Percentiles rank a stretch among this genome's conserved stretches.
Conservation (phyloP, 2,113 vertebrate genomes). For the Cyrtonyx montezumae region DNA sequence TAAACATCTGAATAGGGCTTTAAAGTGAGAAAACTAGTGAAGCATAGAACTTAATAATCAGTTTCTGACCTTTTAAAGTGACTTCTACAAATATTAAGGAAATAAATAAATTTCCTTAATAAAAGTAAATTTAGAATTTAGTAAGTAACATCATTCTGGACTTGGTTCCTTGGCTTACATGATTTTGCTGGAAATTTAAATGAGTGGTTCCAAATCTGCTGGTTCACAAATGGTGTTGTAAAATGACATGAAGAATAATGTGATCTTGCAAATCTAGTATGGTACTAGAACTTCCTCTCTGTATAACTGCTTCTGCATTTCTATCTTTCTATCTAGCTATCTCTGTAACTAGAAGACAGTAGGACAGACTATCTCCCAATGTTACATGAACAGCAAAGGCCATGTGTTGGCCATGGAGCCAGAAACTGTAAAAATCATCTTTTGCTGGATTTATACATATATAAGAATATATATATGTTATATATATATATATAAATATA, state of each 20-base stretch:
- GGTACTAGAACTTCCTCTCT: too few relatives aligned
- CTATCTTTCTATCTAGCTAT: not conserved
- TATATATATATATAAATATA: too few relatives aligned
- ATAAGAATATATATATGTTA: too few relatives aligned
- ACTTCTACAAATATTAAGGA: not conserved
- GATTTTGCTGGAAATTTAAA: not conserved
- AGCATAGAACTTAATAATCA: not conserved
- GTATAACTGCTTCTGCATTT: not conserved
- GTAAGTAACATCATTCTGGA: not conserved
- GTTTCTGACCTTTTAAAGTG: slow-evolving; percentile 18
- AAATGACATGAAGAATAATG: not conserved
- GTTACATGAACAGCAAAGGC: not conserved
- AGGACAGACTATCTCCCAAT: not conserved
- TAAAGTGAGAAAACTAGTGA: not conserved
- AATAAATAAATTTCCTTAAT: not conserved
- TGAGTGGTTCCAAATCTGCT: not conserved
- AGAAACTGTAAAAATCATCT: not conserved
- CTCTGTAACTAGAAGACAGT: not conserved
- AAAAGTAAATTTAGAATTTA: not conserved
- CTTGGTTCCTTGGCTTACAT: not conserved
- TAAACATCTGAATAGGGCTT: not conserved
- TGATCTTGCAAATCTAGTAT: not conserved
- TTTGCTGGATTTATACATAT: too few relatives aligned
- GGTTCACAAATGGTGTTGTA: accelerated
- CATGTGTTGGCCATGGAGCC: too few relatives aligned